Conservation (phyloP, 1,140 invertebrate genomes). For the Drosophila sp. region DNA sequence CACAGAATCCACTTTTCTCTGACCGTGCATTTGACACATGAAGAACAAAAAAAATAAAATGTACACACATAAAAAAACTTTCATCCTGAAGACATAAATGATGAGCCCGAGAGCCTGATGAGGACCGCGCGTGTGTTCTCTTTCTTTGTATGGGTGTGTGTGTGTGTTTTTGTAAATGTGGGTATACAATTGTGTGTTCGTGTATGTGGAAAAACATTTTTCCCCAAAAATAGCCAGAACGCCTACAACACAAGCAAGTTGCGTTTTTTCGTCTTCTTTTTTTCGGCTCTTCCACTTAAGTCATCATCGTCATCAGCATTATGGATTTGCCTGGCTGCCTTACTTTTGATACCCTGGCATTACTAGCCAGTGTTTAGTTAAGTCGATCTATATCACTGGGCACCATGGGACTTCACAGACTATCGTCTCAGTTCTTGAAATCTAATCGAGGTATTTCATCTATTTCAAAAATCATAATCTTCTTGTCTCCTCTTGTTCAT, state of each 20-base stretch:
- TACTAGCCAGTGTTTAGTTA: not conserved
- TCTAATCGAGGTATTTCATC: too few relatives aligned
- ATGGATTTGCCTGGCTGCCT: conserved; percentile 31
- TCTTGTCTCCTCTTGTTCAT: too few relatives aligned
- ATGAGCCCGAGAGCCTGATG: conserved; percentile 11
- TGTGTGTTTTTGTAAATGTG: not conserved
- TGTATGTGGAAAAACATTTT: conserved; percentile 19
- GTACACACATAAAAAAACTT: conserved; percentile 50
- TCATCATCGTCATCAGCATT: conserved; percentile 69
- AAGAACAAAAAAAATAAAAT: conserved; percentile 20
- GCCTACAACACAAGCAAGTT: conserved; percentile 24
- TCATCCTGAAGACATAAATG: conserved; percentile 39
- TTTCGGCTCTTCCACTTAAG: conserved; percentile 54
- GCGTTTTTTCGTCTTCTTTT: conserved; percentile 24
- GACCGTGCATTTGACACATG: conserved; percentile 75
- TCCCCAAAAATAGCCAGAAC: conserved; percentile 45
- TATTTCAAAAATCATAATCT: too few relatives aligned
- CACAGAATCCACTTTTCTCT: conserved; percentile 36
- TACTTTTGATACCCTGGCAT: not conserved
- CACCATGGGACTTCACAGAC: too few relatives aligned
- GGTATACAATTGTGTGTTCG: not conserved
- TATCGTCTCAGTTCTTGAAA: too few relatives aligned
- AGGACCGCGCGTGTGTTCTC: conserved; percentile 5
- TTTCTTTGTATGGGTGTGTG: not conserved
- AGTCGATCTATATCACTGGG: too few relatives aligned